Evolutionary conservation across 1,140 invertebrate species (phyloP).

Genomic region (Apis cerana): DNA sequence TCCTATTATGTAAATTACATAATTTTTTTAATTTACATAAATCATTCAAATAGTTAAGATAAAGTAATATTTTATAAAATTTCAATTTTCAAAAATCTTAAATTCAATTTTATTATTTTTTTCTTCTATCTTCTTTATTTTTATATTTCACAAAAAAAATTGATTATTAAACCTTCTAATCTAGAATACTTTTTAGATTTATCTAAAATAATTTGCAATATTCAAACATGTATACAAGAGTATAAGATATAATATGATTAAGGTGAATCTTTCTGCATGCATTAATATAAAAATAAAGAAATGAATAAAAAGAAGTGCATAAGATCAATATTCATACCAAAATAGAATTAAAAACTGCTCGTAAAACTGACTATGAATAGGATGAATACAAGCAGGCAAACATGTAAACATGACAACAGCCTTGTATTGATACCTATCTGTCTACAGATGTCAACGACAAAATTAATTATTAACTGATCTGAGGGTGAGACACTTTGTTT

Average conservation of each 20-base stretch:
- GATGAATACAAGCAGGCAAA: conserved; percentile 52
- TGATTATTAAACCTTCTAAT: background rate
- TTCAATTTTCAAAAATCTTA: background rate
- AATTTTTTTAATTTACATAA: too few relatives aligned
- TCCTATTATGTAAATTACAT: too few relatives aligned
- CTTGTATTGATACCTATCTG: conserved; percentile 51
- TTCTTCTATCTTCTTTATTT: too few relatives aligned
- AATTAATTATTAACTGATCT: conserved; percentile 59
- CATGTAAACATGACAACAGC: conserved; percentile 29
- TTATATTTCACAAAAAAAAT: too few relatives aligned
- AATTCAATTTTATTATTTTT: background rate
- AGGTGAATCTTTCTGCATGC: conserved; percentile 14
- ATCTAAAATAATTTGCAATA: background rate
- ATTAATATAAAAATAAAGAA: conserved; percentile 32
- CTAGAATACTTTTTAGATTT: background rate
- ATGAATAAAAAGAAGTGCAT: conserved; percentile 21
- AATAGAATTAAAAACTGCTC: conserved; percentile 70
- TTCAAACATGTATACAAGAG: background rate
- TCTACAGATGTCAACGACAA: conserved; percentile 39
- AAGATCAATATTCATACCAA: conserved; percentile 19
- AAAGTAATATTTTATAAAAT: background rate
- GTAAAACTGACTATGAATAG: conserved; percentile 62
- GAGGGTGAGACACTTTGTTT: conserved; percentile 73
- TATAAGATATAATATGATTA: background rate
- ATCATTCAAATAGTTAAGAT: too few relatives aligned